phyloP scores from a whole-genome alignment of 2,113 vertebrate genomes.

The Onychorhynchus coronatus region DNA sequence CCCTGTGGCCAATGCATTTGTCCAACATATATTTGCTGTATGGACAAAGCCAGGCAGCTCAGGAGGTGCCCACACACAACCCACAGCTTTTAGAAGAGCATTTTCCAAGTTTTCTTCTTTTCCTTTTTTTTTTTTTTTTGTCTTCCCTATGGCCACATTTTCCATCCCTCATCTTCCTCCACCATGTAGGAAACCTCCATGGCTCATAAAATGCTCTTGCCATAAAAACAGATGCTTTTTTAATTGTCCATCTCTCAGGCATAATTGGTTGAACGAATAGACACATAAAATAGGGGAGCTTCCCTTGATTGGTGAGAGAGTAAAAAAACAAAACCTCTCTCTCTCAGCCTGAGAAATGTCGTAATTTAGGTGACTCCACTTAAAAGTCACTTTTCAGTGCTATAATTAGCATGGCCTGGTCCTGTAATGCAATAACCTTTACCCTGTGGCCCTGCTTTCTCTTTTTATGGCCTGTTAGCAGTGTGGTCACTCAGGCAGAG shows the following conservation, averaged over 20 bases:
- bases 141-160: background rate
- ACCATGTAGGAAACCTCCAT: background rate
- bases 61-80: background rate
- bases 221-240: constrained; percentile 39
- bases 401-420: background rate
- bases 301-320: background rate
- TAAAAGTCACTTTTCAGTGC: background rate
- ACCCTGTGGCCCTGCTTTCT: background rate
- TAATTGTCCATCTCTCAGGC: constrained; percentile 46
- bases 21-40: background rate
- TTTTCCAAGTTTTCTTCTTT: background rate
- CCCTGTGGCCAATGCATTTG: background rate
- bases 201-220: background rate
- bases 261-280: background rate
- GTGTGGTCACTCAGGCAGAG: background rate
- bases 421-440: background rate
- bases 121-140: background rate
- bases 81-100: rapidly evolving
- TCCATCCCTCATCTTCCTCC: background rate
- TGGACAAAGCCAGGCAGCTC: background rate
- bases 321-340: background rate
- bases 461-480: background rate
- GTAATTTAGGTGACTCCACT: background rate
- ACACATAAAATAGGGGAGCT: background rate
- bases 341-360: background rate